These are phyloP conservation scores for Liodrosophila aerea DNA, from an alignment of 2,888 invertebrate genomes.

Conservation along the genomic window DNA sequence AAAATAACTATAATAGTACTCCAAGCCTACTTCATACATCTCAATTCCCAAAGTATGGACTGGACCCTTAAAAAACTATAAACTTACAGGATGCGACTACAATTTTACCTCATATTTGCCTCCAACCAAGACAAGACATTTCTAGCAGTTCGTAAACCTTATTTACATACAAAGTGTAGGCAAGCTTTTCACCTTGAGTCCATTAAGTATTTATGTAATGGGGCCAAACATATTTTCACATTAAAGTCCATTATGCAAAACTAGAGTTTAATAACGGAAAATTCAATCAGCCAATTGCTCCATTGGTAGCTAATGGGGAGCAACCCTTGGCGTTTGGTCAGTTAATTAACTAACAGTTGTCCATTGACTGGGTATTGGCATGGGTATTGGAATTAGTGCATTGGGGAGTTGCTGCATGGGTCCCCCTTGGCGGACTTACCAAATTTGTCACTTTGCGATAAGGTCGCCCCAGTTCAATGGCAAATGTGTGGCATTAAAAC, in stretches of 20 bases:
- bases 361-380: slow-evolving; percentile 29
- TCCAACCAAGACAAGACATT: no score
- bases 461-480: slow-evolving; percentile 27
- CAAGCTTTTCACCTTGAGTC: slow-evolving; percentile 65
- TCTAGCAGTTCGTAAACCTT: neutral
- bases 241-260: slow-evolving; percentile 68
- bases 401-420: slow-evolving; percentile 42
- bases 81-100: no score
- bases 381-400: slow-evolving; percentile 35
- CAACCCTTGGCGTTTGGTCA: slow-evolving; percentile 24
- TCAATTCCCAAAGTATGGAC: no score
- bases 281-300: slow-evolving; percentile 33
- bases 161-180: slow-evolving; percentile 37
- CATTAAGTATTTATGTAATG: slow-evolving; percentile 65
- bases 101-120: no score
- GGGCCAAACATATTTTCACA: slow-evolving; percentile 53
- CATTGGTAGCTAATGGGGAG: slow-evolving; percentile 20
- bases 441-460: slow-evolving; percentile 67
- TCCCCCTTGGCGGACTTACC: slow-evolving; percentile 60
- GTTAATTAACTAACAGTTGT: slow-evolving; percentile 41
- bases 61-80: no score
- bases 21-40: no score
- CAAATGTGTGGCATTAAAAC: slow-evolving; percentile 65
- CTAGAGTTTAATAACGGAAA: slow-evolving; percentile 39
- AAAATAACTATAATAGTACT: no score